These are phyloP conservation scores for Hyles lineata DNA, from an alignment of 2,888 invertebrate species.

Conservation along the genomic window DNA sequence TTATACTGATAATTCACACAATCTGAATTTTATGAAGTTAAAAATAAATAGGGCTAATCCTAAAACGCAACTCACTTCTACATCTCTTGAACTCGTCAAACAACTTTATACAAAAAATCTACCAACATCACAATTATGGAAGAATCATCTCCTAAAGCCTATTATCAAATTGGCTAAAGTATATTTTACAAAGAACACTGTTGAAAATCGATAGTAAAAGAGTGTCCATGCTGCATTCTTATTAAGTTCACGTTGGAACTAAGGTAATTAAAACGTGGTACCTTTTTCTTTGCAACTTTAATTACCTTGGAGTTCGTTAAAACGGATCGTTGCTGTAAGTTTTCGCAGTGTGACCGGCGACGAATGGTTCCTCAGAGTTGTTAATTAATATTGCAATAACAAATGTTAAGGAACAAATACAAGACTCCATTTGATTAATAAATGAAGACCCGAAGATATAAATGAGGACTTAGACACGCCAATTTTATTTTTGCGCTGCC, in stretches of 20 bases:
- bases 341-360: conserved; percentile 36
- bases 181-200: not conserved
- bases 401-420: not conserved
- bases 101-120: too few relatives aligned
- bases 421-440: not conserved
- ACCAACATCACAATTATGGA: too few relatives aligned
- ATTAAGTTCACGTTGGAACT: conserved; percentile 46
- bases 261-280: conserved; percentile 50
- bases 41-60: too few relatives aligned
- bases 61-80: too few relatives aligned
- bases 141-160: too few relatives aligned
- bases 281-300: conserved; percentile 52
- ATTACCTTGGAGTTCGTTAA: conserved; percentile 54
- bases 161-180: too few relatives aligned
- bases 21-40: too few relatives aligned
- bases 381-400: conserved; percentile 10
- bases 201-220: conserved; percentile 28
- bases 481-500: too few relatives aligned
- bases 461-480: too few relatives aligned
- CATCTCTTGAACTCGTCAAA: too few relatives aligned
- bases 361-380: conserved; percentile 37
- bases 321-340: conserved; percentile 42
- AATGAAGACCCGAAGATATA: too few relatives aligned
- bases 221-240: conserved; percentile 38
- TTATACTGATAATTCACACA: too few relatives aligned